A percentile compares a stretch with the other conserved stretches of the same genome.
Conservation (phyloP, 2,888 invertebrate genomes). For the Pachydiplax longipennis region DNA sequence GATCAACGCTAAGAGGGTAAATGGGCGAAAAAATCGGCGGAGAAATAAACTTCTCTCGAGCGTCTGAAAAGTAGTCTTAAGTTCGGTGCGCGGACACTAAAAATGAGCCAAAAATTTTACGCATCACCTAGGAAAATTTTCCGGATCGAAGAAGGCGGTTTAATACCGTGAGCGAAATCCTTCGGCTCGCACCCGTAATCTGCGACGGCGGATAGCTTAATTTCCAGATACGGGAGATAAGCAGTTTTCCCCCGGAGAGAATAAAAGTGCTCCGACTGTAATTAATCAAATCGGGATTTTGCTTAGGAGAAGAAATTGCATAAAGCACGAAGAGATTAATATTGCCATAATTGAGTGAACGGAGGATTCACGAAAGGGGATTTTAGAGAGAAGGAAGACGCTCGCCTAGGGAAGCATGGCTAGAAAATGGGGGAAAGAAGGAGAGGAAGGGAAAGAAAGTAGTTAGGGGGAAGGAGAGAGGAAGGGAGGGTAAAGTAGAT, state of each 20-base stretch:
- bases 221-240: neutral
- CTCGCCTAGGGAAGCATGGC: no score
- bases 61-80: neutral
- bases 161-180: neutral
- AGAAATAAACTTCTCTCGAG: neutral
- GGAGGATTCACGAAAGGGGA: no score
- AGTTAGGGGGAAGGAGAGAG: neutral
- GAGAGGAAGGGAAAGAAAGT: no score
- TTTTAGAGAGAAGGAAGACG: neutral
- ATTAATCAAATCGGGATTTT: constrained; percentile 23
- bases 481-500: neutral
- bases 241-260: neutral
- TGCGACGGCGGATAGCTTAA: neutral
- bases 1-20: no score
- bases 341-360: neutral
- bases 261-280: constrained; percentile 14
- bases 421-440: no score
- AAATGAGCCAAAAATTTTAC: neutral
- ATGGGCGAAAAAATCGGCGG: no score
- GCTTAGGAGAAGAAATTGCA: neutral
- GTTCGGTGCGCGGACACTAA: neutral
- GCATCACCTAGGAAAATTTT: neutral
- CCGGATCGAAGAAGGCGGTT: neutral
- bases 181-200: neutral
- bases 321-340: neutral